phyloP scores from a whole-genome alignment of 1,140 invertebrate genomes.

The Latrodectus geometricus region DNA sequence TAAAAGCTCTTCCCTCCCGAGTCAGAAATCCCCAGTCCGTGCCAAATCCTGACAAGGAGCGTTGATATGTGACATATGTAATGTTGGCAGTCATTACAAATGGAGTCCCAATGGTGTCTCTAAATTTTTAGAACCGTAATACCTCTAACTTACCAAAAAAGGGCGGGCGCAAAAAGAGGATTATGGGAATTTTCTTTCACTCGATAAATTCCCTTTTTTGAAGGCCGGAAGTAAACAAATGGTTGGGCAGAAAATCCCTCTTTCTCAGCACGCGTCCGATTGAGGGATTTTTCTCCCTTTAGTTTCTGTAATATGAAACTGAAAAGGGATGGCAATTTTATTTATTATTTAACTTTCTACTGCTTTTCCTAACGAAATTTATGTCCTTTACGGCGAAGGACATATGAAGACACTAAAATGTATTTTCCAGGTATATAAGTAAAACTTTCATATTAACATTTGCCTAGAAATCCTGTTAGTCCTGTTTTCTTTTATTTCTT shows the following conservation, averaged over 20 bases:
- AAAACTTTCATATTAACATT: background rate
- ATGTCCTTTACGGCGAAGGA: background rate
- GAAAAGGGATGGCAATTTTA: background rate
- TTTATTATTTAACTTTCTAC: background rate
- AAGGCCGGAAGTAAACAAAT: conserved; percentile 49
- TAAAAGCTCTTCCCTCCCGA: background rate
- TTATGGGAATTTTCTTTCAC: conserved; percentile 48
- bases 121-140: conserved; percentile 48
- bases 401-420: background rate
- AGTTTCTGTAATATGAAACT: background rate
- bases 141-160: conserved; percentile 22
- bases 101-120: conserved; percentile 31
- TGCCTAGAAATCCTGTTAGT: background rate
- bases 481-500: background rate
- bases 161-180: conserved; percentile 16
- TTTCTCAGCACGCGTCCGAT: conserved; percentile 33
- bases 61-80: conserved; percentile 50
- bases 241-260: conserved; percentile 49
- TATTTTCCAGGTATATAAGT: background rate
- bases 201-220: conserved; percentile 42
- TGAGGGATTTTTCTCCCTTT: conserved; percentile 30
- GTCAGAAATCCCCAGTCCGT: conserved; percentile 23
- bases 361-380: background rate
- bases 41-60: conserved; percentile 25
- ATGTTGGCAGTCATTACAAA: conserved; percentile 48